A percentile compares a stretch with the other conserved stretches of the same genome.
phyloP scores from a whole-genome alignment of 1,140 invertebrate species.

The Grapholita molesta region DNA sequence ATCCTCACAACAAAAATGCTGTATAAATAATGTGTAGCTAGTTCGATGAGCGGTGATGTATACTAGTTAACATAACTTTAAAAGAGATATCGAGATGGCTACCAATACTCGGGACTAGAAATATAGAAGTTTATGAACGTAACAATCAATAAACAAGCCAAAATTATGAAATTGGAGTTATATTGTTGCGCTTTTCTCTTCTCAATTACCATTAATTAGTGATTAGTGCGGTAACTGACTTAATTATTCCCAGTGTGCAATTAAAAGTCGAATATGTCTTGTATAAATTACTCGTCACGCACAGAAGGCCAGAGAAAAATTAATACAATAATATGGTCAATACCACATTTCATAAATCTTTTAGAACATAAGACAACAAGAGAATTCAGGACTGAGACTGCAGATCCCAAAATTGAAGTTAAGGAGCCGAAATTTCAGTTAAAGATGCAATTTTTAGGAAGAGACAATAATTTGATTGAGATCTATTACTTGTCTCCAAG shows the following conservation, averaged over 20 bases:
- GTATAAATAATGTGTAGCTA: no score
- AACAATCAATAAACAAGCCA: neutral
- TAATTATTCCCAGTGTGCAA: neutral
- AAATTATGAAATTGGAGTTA: neutral
- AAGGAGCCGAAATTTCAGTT: slow-evolving; percentile 51
- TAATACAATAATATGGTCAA: slow-evolving; percentile 64
- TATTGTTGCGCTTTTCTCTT: neutral
- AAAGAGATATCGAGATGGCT: neutral
- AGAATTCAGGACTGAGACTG: slow-evolving; percentile 60
- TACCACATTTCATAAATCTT: slow-evolving; percentile 51
- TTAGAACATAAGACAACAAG: slow-evolving; percentile 55
- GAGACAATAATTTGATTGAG: slow-evolving; percentile 64
- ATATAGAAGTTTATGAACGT: neutral
- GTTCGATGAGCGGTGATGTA: no score
- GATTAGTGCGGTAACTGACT: neutral
- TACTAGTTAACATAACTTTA: no score
- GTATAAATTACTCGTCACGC: slow-evolving; percentile 54
- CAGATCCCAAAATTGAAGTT: slow-evolving; percentile 33
- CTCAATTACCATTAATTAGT: neutral
- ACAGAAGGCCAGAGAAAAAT: slow-evolving; percentile 67
- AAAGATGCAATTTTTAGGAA: slow-evolving; percentile 67
- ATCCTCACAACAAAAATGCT: no score
- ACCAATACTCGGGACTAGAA: neutral
- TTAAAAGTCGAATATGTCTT: slow-evolving; percentile 42
- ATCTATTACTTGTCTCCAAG: slow-evolving; percentile 61